phyloP scores from a whole-genome alignment of 1,140 invertebrate species.

The Panulirus ornatus region DNA sequence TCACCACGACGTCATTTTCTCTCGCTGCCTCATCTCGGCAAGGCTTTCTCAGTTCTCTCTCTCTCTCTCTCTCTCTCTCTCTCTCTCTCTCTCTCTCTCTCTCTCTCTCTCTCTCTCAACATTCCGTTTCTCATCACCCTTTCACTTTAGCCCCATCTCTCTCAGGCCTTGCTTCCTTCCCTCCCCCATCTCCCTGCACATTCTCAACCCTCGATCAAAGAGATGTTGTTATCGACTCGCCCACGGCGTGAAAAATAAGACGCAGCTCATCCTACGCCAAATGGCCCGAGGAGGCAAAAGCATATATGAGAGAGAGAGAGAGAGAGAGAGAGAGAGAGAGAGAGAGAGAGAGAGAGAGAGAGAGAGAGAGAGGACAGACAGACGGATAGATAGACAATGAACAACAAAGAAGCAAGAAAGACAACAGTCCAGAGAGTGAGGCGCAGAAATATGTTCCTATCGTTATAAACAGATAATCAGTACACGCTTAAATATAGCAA shows the following conservation, averaged over 20 bases:
- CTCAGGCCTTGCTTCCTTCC: not conserved
- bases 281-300: too few species aligned
- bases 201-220: not conserved
- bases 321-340: not conserved
- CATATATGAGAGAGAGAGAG: not conserved
- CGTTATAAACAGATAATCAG: too few species aligned
- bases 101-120: not conserved
- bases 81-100: slow-evolving; percentile 11
- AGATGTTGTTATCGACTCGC: slow-evolving; percentile 11
- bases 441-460: not conserved
- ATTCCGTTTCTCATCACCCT: slow-evolving; percentile 11
- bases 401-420: not conserved
- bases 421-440: not conserved
- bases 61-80: slow-evolving; percentile 13
- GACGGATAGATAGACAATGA: not conserved
- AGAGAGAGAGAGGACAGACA: not conserved
- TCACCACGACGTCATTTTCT: not conserved
- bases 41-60: not conserved
- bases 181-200: not conserved
- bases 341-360: slow-evolving; percentile 14
- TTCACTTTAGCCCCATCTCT: slow-evolving; percentile 18
- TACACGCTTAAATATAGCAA: too few species aligned
- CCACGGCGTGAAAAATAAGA: slow-evolving; percentile 28
- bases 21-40: not conserved
- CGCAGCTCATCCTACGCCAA: too few species aligned